Evolutionary conservation across 2,113 vertebrate genomes (phyloP), one percentile per base, ranked within the genome.

Genomic region (Madoqua kirkii): DNA sequence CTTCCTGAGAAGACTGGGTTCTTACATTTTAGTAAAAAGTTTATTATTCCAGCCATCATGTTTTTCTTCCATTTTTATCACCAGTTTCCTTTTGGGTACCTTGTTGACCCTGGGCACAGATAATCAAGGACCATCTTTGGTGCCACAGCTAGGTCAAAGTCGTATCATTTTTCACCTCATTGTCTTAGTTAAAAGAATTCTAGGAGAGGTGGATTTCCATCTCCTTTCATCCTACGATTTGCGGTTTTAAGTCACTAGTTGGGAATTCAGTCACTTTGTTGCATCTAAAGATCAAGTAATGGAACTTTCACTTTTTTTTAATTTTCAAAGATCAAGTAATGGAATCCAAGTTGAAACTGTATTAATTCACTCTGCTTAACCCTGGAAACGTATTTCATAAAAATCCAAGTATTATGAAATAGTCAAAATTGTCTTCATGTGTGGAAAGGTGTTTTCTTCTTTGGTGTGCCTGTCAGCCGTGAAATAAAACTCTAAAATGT

Each of bases 251-350:
- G 94, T 97, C 91, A 97, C 89, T 93, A 83, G 87, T 87, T 89
- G 48, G 82, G 78, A 95, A 96, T 97, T 88, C 89, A 96, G 92
- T 97, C 94, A 82, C 89, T 86, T 91, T 74, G 33, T 7, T 96
- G 94, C 95, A 96, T 88, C 92, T 97, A 92, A 98, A 98, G 52
- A 88, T 60, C 43, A 87, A 98, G 96, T 86, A 97, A 97, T 12
- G 96, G 23, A 76, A 76, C 71, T 27, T 43, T 43, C 71, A 43
- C 7, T 76, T 40, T 76, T 13, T 76, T 27, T 40, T 1, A 71
- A 71, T 40, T 71, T 74, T 76, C 71, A 91, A 98, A 98, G 50
- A 88, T 60, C 43, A 91, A 98, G 96, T 86, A 98, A 97, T 14
- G 45, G 96, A 96, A 57, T 96, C 94, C 97, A 96, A 92, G 92